These are phyloP conservation scores for Podotricha telesiphe DNA, from an alignment of 2,888 invertebrate genomes.

Conservation along the genomic window DNA sequence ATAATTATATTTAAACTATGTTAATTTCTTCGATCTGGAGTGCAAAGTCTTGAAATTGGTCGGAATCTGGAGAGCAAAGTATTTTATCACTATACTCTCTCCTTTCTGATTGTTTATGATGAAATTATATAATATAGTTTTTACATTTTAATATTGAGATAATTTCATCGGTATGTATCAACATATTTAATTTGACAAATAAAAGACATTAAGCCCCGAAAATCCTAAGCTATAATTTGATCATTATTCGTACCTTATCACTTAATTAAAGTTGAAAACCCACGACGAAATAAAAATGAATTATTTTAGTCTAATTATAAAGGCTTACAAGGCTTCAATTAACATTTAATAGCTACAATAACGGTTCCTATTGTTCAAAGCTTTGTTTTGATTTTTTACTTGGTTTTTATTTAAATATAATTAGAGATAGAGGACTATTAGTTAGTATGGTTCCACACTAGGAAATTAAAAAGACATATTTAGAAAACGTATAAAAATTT, in stretches of 20 bases:
- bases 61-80: too few species aligned
- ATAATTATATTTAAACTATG: too few species aligned
- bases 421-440: too few species aligned
- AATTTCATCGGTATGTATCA: neutral
- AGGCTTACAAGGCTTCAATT: neutral
- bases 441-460: too few species aligned
- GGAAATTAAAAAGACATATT: too few species aligned
- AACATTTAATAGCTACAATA: neutral
- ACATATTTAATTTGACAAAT: neutral
- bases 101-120: too few species aligned
- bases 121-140: too few species aligned
- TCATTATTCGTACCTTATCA: slow-evolving; percentile 13
- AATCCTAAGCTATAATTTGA: neutral
- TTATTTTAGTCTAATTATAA: slow-evolving; percentile 2
- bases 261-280: slow-evolving; percentile 16
- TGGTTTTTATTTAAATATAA: too few species aligned
- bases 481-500: too few species aligned
- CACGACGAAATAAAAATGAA: slow-evolving; percentile 3
- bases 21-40: too few species aligned
- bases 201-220: neutral
- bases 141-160: neutral
- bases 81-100: too few species aligned
- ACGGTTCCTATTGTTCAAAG: neutral
- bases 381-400: neutral
- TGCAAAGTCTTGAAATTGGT: too few species aligned